Conservation (phyloP, 2,888 invertebrate species). For the Zhuqinia jingwanae region DNA sequence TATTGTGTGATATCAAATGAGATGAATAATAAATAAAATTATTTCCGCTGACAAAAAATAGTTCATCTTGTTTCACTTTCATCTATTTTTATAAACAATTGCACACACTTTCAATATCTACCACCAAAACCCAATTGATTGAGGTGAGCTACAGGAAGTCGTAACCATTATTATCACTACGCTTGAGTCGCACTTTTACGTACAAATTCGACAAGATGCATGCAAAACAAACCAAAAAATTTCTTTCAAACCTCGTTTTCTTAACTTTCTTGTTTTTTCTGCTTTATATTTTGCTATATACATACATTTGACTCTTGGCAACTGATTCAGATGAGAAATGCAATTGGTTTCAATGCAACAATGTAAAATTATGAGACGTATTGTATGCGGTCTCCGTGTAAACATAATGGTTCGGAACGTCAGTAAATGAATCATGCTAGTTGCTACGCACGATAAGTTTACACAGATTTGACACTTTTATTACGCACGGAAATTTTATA, state of each 20-base stretch:
- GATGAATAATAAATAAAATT: too few species aligned
- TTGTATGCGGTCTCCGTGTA: neutral
- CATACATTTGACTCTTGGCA: neutral
- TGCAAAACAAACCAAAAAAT: neutral
- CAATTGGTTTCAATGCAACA: neutral
- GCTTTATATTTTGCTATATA: too few species aligned
- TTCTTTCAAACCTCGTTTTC: constrained; percentile 36
- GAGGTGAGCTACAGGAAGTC: constrained; percentile 22
- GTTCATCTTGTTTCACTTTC: neutral
- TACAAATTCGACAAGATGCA: neutral
- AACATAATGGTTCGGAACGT: too few species aligned
- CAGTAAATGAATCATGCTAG: too few species aligned
- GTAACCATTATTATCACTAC: neutral
- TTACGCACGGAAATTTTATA: too few species aligned
- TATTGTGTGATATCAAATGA: too few species aligned
- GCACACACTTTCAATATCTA: neutral
- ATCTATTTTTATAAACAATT: neutral
- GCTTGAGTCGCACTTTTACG: neutral
- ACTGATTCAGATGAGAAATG: neutral
- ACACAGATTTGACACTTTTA: too few species aligned
- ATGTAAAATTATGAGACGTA: neutral
- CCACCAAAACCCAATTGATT: neutral
- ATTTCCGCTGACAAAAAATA: neutral
- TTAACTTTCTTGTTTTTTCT: constrained; percentile 16
- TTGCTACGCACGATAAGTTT: too few species aligned